Evolutionary conservation across 2,888 invertebrate genomes (phyloP).

Genomic region (Oscheius myriophilus): DNA sequence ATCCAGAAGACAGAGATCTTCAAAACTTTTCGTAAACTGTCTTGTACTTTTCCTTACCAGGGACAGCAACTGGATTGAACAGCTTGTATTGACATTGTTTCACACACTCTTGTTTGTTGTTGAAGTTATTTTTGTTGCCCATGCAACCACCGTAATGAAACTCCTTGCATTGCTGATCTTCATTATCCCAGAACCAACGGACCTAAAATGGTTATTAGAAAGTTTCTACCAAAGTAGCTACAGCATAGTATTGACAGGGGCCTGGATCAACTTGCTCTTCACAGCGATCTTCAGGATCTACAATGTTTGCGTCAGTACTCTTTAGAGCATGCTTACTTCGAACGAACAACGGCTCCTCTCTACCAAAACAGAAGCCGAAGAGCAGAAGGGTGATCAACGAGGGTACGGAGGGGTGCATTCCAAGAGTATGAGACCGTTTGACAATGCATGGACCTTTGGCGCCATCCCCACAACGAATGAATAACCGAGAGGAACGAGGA

Average conservation of each 20-base stretch:
- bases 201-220: conserved; percentile 28
- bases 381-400: conserved; percentile 9
- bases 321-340: conserved; percentile 14
- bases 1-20: conserved; percentile 62
- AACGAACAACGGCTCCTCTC: conserved; percentile 28
- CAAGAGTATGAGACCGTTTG: conserved; percentile 6
- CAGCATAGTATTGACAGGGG: conserved; percentile 63
- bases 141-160: conserved; percentile 68
- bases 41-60: conserved; percentile 39
- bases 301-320: not conserved
- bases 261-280: conserved; percentile 56
- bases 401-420: not conserved
- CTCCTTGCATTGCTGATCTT: conserved; percentile 58
- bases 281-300: conserved; percentile 49
- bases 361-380: not conserved
- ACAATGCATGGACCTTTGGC: conserved; percentile 23
- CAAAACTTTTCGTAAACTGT: not conserved
- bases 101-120: conserved; percentile 61
- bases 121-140: conserved; percentile 63
- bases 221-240: not conserved
- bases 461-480: conserved; percentile 22
- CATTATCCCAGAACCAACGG: conserved; percentile 65
- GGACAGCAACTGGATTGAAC: conserved; percentile 63
- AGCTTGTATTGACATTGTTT: conserved; percentile 65
- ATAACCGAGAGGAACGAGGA: conserved; percentile 16